Conservation (phyloP, 2,113 vertebrate genomes). For the Acrocephalus arundinaceus region DNA sequence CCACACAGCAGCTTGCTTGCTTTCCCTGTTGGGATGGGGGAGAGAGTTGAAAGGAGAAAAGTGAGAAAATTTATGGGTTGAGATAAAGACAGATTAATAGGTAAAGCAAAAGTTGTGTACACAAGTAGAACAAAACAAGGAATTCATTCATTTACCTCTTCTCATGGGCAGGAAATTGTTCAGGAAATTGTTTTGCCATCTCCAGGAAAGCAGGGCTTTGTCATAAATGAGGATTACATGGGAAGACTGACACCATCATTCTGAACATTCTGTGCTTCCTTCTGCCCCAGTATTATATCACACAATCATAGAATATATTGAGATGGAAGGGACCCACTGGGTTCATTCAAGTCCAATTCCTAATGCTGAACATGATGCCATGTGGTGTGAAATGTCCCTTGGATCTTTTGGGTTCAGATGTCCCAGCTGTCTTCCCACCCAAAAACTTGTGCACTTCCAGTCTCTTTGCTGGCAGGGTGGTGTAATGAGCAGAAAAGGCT, state of each 20-base stretch:
- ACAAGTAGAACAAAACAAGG: neutral
- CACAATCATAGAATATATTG: neutral
- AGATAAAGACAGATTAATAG: neutral
- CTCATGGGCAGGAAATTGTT: too few relatives aligned
- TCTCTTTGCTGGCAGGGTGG: neutral
- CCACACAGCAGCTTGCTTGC: accelerated
- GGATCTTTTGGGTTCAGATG: neutral
- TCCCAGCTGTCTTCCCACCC: neutral
- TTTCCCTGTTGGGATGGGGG: neutral
- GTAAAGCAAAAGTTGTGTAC: neutral
- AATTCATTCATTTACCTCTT: neutral
- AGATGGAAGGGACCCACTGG: neutral
- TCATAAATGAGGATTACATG: neutral
- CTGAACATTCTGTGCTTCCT: neutral
- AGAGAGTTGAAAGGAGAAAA: neutral
- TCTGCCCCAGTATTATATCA: neutral
- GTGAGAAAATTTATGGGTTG: neutral
- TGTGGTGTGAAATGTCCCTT: neutral
- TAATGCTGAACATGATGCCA: neutral
- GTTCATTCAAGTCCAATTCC: neutral
- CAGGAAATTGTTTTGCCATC: neutral
- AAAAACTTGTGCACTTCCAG: neutral
- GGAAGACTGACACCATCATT: neutral
- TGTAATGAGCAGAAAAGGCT: neutral
- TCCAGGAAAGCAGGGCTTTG: neutral